These are phyloP conservation scores for Dipus sagitta DNA, from an alignment of 2,797 vertebrate genomes.

Conservation along the genomic window DNA sequence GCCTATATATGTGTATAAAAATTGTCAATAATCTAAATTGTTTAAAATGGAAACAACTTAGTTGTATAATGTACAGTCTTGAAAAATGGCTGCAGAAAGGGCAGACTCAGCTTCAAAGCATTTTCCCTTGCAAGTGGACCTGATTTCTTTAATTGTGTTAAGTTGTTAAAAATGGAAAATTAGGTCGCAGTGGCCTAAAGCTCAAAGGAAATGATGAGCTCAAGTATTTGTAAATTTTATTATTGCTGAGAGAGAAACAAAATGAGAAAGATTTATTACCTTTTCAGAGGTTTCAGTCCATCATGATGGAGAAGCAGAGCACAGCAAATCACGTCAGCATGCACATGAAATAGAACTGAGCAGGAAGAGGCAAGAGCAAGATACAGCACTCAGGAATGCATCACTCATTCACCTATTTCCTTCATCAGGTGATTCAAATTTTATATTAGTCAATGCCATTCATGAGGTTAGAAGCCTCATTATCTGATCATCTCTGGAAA, in stretches of 20 bases:
- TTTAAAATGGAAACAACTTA: not conserved
- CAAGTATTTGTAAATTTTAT: not conserved
- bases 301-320: not conserved
- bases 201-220: not conserved
- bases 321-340: not conserved
- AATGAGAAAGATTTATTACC: not conserved
- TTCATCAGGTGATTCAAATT: not conserved
- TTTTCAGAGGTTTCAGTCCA: not conserved
- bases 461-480: not conserved
- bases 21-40: not conserved
- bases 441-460: not conserved
- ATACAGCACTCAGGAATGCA: not conserved
- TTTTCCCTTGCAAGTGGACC: no score
- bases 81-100: no score
- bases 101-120: no score
- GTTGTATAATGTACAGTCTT: no score
- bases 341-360: not conserved
- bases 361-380: not conserved
- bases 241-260: not conserved
- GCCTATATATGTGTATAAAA: no score
- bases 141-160: not conserved
- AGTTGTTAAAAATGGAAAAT: constrained; percentile 19
- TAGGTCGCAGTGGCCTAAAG: not conserved
- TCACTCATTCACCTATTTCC: not conserved
- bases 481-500: not conserved